Base-by-base conservation (phyloP, 2,888 invertebrate genomes). In the Masnerella sp. region DNA sequence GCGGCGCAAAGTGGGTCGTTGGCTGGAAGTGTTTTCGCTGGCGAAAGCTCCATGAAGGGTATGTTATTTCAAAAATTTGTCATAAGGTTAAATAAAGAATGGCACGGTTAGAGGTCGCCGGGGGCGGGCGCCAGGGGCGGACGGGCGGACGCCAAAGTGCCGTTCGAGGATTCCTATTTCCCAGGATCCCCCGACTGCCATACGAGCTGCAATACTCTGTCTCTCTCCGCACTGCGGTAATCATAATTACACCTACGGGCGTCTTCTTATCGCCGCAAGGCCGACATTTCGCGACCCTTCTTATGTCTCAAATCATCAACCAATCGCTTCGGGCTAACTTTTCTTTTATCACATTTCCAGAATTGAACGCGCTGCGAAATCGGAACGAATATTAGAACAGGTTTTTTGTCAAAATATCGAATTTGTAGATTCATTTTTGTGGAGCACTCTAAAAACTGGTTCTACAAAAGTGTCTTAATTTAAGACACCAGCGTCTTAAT, bases 171-270 rank as follows among this genome's bases (percentile, higher is more conserved):
- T 83, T 84, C 81, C 83, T 83, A 84, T 84, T 84, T 84, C 84
- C 84, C 84, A 84, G 77, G 81, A 82, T 84, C 84, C 84, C 84
- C 80, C 78, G 79, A 74, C 84, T 84, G 85, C 84, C 84, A 84
- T 84, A 84, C 84, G 83, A 83, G 83, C 79, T 78, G 80, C 79
- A 82, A 83, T 82, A 81, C 80, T 80, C 83, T 79, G 81, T 81
- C 81, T 82, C 79, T 81, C 80, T 79, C 80, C 78, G 82, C 83
- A 83, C 80, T 83, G 82, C 81, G 83, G 84, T 83, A 84, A 84
- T 84, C 84, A 84, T 84, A 84, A 84, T 84, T 84, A 84, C 83
- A 84, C 84, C 84, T 82, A 82, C 82, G 84, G 84, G 84, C 84
- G 82, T 81, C 83, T 84, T 84, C 84, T 84, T 84, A 84, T 84